Evolutionary conservation across 2,888 invertebrate species (phyloP).

Genomic region (Cheilosia grossa): DNA sequence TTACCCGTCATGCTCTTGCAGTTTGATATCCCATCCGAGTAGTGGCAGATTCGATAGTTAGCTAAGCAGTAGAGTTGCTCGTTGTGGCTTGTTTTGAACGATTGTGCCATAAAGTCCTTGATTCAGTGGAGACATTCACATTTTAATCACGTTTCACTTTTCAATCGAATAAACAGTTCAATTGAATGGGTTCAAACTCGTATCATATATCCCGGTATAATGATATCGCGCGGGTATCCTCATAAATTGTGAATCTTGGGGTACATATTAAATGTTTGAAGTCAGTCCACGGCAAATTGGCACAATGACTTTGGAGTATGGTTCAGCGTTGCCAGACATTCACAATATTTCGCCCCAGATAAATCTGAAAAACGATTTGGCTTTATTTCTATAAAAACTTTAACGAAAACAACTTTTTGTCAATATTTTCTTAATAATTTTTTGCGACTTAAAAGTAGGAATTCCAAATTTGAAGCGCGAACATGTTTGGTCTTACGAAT

Average conservation of each 20-base stretch:
- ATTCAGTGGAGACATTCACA: constrained; percentile 36
- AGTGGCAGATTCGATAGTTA: constrained; percentile 23
- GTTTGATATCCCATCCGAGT: not conserved
- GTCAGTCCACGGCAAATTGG: not conserved
- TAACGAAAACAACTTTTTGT: no score
- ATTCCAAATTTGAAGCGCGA: no score
- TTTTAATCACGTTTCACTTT: constrained; percentile 61
- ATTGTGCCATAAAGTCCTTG: constrained; percentile 30
- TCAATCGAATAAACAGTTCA: constrained; percentile 62
- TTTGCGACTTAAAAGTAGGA: no score
- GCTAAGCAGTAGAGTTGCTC: constrained; percentile 16
- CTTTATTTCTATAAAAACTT: no score
- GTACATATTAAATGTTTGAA: no score
- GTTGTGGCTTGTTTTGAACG: constrained; percentile 23
- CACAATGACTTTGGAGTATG: constrained; percentile 2
- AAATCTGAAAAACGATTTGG: no score
- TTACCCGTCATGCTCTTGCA: not conserved
- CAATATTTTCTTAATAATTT: no score
- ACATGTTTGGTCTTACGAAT: no score
- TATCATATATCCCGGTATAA: constrained; percentile 20
- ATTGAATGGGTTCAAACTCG: constrained; percentile 52
- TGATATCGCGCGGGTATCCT: constrained; percentile 29
- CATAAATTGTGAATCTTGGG: constrained; percentile 23
- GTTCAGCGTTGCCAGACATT: no score
- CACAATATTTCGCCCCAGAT: no score